Base-by-base conservation (phyloP, 2,113 vertebrate species). In the Pteruthius melanotis region DNA sequence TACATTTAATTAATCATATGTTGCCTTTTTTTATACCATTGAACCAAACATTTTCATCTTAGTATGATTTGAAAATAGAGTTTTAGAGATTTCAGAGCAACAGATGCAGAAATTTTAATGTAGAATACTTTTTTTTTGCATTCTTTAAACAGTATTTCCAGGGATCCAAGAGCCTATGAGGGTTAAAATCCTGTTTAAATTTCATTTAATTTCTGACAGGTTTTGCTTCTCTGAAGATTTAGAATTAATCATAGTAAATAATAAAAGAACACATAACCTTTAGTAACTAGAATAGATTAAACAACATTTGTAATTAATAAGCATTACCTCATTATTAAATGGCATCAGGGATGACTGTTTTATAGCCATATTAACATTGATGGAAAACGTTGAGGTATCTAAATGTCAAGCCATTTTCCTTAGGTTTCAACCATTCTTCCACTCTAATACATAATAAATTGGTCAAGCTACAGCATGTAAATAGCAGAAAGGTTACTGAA, bases 231-330 rank as follows among this genome's bases (percentile, higher is more conserved):
- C 42, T 83, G 22, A 40, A 92, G 91, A 83, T 66, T 96, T 92
- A 86, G n/a, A 94, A 93, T 92, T 96, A 96, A 93, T 97, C 61
- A 97, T 50, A 85, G 54, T 50, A 52, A 83, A 76, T 87, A 96
- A 92, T 90, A 60, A 92, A 97, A 83, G 44, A 92, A 94, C 65
- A 85, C 59, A 76, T 96, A 97, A 98, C 92, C 90, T 98, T 98
- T 97, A 95, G 63, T 70, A 92, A 94, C 65, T 91, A 93, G 96
- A 97, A 61, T 20, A 95, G 86, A 94, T 96, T 93, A 90, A 89
- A 94, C 74, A 97, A 95, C 65, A 90, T 96, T 96, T 95, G 28
- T 84, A 96, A 98, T 97, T 97, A 98, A 96, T 95, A 97, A 97
- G 35, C 57, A 85, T 96, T 89, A 85, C 33, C 87, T 66, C 68